Base-by-base conservation (phyloP, 2,888 invertebrate genomes). In the Oxystoma pomonae region DNA sequence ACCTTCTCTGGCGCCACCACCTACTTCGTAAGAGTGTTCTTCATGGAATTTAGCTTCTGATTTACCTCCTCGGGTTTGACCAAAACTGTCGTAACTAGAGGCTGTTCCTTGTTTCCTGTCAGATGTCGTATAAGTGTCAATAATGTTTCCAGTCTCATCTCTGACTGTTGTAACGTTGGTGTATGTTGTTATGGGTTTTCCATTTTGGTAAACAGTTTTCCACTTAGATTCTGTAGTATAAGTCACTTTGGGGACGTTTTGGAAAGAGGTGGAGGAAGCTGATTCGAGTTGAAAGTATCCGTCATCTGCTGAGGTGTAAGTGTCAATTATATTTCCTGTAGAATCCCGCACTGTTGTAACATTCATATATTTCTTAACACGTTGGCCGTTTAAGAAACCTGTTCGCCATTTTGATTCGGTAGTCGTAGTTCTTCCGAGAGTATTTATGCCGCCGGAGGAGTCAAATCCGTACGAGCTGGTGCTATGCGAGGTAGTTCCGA, bases 301-400 rank as follows among this genome's bases (percentile, higher is more conserved):
- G 58, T 70, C 65, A 20, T 63, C 59, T 7, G 61, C 56, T 20
- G 63, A 65, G 19, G 68, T 68, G 49, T 58, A 69, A 17, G 72
- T 72, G 49, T 67, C 71, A 9, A 74, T 18, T 35, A 74, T 67
- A 56, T 72, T 73, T 16, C 74, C 74, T 3, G 64, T 63, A 9
- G 71, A 67, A 58, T 74, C 74, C 57, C 67, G 68, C n/a, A 74
- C 66, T 1, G 69, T 73, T 1, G 73, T 73, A 7, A 70, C 68
- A 55, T 74, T 74, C 2, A 68, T 67, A 69, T 71, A 73, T 22
- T 62, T 70, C 0, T 65, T 70, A 0, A 69, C 65, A 16, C 69
- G 69, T 57, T 66, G 57, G 2, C 72, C 73, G 52, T 74, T 67
- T 0, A 67, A 55, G 3, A 58, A 52, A 19, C 19, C 19, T 9